Evolutionary conservation across 2,888 invertebrate species (phyloP).

Genomic region (Xestia c-nigrum): DNA sequence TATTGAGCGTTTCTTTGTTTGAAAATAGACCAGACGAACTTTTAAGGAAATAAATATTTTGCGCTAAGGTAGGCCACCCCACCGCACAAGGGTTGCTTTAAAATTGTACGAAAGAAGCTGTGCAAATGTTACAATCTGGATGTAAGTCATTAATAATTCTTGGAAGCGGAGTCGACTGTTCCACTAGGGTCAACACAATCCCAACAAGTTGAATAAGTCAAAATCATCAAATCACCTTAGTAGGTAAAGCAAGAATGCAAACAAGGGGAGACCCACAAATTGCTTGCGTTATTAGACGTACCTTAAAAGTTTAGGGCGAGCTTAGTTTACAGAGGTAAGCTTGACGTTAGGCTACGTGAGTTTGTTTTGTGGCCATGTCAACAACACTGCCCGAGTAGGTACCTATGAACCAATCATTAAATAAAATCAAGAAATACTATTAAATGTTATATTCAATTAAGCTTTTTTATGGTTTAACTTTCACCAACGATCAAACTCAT

Average conservation of each 20-base stretch:
- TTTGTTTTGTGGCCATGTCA: constrained; percentile 87
- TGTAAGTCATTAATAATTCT: constrained; percentile 72
- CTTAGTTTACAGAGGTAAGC: constrained; percentile 88
- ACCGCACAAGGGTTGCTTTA: constrained; percentile 45
- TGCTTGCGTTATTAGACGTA: constrained; percentile 89
- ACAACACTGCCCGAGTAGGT: constrained; percentile 76
- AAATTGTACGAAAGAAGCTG: constrained; percentile 61
- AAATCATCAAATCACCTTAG: constrained; percentile 90
- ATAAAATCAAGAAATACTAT: constrained; percentile 66
- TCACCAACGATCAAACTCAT: neutral
- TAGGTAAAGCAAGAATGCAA: constrained; percentile 85
- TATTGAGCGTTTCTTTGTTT: neutral
- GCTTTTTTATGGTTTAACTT: neutral
- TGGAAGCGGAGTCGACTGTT: constrained; percentile 67
- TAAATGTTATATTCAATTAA: no score
- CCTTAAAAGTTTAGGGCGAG: constrained; percentile 89
- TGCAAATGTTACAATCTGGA: constrained; percentile 62
- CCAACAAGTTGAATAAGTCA: constrained; percentile 87
- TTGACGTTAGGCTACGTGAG: constrained; percentile 82
- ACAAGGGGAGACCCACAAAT: constrained; percentile 88
- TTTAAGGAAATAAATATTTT: constrained; percentile 45
- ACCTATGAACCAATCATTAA: constrained; percentile 59
- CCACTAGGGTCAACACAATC: constrained; percentile 74
- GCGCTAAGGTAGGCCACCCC: constrained; percentile 18
- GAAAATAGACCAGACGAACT: constrained; percentile 22